These are phyloP conservation scores for Tachina lurida DNA, from an alignment of 2,888 invertebrate species.

Conservation along the genomic window DNA sequence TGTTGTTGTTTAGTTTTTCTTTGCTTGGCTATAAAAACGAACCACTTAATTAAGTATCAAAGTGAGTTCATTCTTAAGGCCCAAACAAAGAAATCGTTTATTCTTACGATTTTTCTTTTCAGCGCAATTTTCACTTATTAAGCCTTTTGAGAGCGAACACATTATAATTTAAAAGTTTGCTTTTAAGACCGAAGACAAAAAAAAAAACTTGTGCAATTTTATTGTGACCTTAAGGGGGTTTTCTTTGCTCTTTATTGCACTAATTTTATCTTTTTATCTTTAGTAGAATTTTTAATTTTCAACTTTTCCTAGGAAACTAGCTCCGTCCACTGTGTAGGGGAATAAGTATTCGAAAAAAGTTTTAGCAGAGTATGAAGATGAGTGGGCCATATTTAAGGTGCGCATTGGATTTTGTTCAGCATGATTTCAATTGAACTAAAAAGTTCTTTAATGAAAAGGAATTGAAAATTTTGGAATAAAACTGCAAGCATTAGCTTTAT, in stretches of 20 bases:
- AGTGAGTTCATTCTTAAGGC: neutral
- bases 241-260: neutral
- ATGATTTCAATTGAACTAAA: too few species aligned
- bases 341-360: neutral
- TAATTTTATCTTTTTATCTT: conserved; percentile 4
- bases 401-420: too few species aligned
- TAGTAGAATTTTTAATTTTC: conserved; percentile 35
- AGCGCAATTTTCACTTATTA: neutral
- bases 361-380: neutral
- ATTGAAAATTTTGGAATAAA: too few species aligned
- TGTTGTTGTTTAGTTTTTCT: neutral
- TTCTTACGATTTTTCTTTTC: neutral
- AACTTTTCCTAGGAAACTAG: conserved; percentile 2
- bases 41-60: conserved; percentile 13
- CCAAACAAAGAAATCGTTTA: conserved; percentile 5
- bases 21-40: neutral
- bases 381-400: too few species aligned
- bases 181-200: neutral
- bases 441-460: too few species aligned
- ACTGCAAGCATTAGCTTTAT: too few species aligned
- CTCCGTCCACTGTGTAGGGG: too few species aligned
- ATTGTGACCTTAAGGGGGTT: conserved; percentile 16
- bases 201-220: conserved; percentile 31
- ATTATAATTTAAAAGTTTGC: conserved; percentile 22
- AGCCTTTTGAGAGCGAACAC: conserved; percentile 26